phyloP scores from a whole-genome alignment of 1,140 invertebrate genomes.

The Cherax quadricarinatus region DNA sequence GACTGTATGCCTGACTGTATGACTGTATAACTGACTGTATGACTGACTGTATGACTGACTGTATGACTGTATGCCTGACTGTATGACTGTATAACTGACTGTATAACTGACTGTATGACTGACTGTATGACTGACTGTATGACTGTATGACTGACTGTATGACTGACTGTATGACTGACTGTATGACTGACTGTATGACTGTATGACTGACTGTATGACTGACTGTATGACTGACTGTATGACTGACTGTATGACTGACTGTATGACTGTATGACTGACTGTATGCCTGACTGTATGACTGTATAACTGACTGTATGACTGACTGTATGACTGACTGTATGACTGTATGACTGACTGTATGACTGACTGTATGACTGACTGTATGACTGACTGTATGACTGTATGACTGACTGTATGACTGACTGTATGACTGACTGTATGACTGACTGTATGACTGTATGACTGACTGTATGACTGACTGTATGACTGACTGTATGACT shows the following conservation, averaged over 20 bases:
- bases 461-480: no score
- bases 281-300: not conserved
- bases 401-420: no score
- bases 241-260: not conserved
- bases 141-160: no score
- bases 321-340: slow-evolving; percentile 7
- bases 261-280: slow-evolving; percentile 11
- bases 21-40: not conserved
- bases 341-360: not conserved
- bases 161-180: no score
- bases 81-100: not conserved
- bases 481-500: not conserved
- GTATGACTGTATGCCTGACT: not conserved
- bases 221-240: not conserved
- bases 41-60: not conserved
- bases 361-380: not conserved
- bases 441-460: not conserved
- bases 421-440: not conserved
- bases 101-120: not conserved
- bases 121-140: slow-evolving; percentile 13
- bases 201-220: not conserved
- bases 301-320: slow-evolving; percentile 4
- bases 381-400: not conserved
- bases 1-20: not conserved
- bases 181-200: slow-evolving; percentile 13